Conservation (phyloP, 2,797 vertebrate species). For the Coilia nasus region DNA sequence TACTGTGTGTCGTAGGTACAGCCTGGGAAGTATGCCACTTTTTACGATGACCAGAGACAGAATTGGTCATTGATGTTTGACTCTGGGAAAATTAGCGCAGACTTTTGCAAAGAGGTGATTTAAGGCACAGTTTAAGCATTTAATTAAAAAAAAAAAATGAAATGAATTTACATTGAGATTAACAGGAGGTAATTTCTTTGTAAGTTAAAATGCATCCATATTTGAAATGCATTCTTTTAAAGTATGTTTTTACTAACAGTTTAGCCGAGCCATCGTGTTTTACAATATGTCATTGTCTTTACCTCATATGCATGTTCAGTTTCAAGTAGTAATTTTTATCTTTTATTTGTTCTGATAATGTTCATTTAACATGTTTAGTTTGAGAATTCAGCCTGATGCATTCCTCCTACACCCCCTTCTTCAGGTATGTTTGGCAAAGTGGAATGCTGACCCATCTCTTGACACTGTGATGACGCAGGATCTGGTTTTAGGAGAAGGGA, state of each 20-base stretch:
- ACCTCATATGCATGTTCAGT: no score
- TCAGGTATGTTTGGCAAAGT: constrained; percentile 83
- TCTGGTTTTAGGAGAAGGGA: constrained; percentile 76
- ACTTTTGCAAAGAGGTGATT: constrained; percentile 82
- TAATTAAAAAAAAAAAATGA: no score
- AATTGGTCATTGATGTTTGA: constrained; percentile 89
- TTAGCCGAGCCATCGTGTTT: no score
- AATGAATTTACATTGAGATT: no score
- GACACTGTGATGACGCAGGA: constrained; percentile 78
- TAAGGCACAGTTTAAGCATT: background rate
- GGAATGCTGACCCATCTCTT: constrained; percentile 70
- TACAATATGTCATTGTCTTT: no score
- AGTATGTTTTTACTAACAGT: no score
- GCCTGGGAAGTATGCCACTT: constrained; percentile 79
- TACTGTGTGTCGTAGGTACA: constrained; percentile 69
- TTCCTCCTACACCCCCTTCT: background rate
- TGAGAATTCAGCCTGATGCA: background rate
- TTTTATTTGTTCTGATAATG: background rate
- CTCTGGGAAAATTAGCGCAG: constrained; percentile 74
- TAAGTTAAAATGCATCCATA: no score
- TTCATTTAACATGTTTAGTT: background rate
- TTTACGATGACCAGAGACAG: constrained; percentile 85
- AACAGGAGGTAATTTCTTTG: no score
- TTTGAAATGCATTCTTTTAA: no score
- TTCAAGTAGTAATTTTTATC: background rate